These are phyloP conservation scores for Camponotus pennsylvanicus DNA, from an alignment of 1,140 invertebrate genomes.

Conservation along the genomic window DNA sequence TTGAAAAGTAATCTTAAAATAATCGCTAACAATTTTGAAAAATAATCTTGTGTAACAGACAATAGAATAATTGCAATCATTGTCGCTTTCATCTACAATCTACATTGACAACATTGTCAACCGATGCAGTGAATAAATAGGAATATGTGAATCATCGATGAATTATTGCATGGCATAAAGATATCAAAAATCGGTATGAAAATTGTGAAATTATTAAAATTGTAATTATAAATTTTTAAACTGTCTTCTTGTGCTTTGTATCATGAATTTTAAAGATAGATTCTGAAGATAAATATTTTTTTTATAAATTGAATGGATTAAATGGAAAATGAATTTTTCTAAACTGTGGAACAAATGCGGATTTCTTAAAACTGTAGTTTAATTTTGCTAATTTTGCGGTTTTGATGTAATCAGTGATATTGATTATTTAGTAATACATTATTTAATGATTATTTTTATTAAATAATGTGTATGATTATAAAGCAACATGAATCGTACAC, in stretches of 20 bases:
- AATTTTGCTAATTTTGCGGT: background rate
- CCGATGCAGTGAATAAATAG: background rate
- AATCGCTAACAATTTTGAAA: background rate
- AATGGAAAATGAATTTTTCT: no score
- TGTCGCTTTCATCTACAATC: slow-evolving; percentile 3
- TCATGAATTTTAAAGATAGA: background rate
- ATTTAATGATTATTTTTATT: background rate
- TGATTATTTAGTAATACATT: background rate
- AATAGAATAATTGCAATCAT: background rate
- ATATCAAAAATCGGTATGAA: background rate
- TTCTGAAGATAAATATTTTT: background rate
- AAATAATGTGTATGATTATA: slow-evolving; percentile 6
- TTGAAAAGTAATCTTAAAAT: no score
- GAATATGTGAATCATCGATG: background rate
- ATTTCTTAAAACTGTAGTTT: background rate
- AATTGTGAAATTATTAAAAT: background rate
- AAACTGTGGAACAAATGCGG: background rate
- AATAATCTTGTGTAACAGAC: background rate
- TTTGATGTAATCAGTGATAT: background rate
- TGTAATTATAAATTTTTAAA: background rate
- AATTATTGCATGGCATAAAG: background rate
- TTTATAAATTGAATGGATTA: background rate
- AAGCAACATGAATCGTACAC: background rate
- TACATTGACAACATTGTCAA: no score
- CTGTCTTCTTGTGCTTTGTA: background rate